Percentiles rank a stretch among this genome's conserved stretches.
Conservation (phyloP, 2,888 invertebrate genomes). For the Epinotia brunnichana region DNA sequence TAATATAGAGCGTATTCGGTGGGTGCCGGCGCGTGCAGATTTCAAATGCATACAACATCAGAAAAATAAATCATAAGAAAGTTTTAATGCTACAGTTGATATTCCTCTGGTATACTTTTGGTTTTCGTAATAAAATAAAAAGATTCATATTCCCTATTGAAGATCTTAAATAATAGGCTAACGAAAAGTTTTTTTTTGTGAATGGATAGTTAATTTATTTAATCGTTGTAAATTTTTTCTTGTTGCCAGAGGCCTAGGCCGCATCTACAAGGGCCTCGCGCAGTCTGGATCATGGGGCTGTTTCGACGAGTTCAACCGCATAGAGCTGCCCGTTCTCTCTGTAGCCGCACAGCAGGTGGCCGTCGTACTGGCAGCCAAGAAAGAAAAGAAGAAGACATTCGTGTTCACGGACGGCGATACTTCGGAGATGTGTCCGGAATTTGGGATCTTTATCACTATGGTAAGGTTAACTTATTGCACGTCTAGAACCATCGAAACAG, state of each 20-base stretch:
- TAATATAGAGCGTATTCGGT: too few relatives aligned
- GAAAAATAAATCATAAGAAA: too few relatives aligned
- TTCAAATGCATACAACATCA: too few relatives aligned
- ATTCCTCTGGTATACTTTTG: too few relatives aligned
- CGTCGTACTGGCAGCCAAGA: conserved; percentile 95
- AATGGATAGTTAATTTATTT: not conserved
- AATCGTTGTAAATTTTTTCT: not conserved
- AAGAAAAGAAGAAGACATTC: conserved; percentile 95
- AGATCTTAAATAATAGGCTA: too few relatives aligned
- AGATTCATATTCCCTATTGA: too few relatives aligned
- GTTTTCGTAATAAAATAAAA: too few relatives aligned
- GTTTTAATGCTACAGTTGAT: too few relatives aligned
- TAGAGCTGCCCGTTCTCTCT: conserved; percentile 92
- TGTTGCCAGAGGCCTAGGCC: conserved; percentile 90
- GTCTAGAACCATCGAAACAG: not conserved
- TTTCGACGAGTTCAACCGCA: conserved; percentile 98
- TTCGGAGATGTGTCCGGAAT: conserved; percentile 96
- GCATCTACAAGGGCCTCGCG: conserved; percentile 97
- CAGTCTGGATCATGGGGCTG: conserved; percentile 99
- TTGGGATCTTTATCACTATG: conserved; percentile 99
- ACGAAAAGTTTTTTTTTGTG: too few relatives aligned
- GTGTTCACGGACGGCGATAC: conserved; percentile 97
- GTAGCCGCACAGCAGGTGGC: conserved; percentile 99
- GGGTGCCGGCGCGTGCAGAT: too few relatives aligned
- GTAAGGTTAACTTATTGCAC: conserved; percentile 71